Base-by-base conservation (phyloP, 2,113 vertebrate genomes). In the Catharus bicknelli region DNA sequence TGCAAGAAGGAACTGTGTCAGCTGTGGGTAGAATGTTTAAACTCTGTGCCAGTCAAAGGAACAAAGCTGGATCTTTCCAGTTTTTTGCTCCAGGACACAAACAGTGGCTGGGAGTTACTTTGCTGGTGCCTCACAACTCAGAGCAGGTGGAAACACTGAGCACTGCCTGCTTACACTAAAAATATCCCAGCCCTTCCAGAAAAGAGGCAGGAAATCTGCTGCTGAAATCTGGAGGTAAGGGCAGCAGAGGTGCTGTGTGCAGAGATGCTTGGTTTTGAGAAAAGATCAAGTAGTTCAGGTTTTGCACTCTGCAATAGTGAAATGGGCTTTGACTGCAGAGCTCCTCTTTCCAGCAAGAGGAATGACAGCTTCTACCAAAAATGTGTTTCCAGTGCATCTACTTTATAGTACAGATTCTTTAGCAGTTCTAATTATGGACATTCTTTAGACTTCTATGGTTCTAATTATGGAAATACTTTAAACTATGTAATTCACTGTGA, bases 81-180 rank as follows among this genome's bases (percentile, higher is more conserved):
- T 30, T n/a, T 50, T 87, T 57, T 90, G 26, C 61, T 66, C 50
- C 40, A 67, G 51, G 57, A 61, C 66, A 57, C 25, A 38, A 76
- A 16, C 8, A 59, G 25, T 30, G 48, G 42, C 1, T 42, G 34
- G 30, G 82, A 22, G 29, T 78, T 55, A 21, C 23, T 58, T 57
- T 48, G 72, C 45, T 69, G 51, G 13, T 59, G 30, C 43, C 30
- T 66, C 47, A 8, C 32, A 45, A 3, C 53, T 57, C 0, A 0
- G 25, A 73, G 34, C 58, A 43, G 17, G 25, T 62, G 59, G 62
- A 70, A 84, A 48, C 15, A 26, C 82, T 90, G 73, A 61, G 20
- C 42, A 27, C 34, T 87, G 51, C 48, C 55, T 87, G 55, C 76
- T 81, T 30, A 10, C 4, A 8, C 42, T 21, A 43, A 61, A 90